Base-by-base conservation (phyloP, 2,113 vertebrate species). In the Neotoma lepida region DNA sequence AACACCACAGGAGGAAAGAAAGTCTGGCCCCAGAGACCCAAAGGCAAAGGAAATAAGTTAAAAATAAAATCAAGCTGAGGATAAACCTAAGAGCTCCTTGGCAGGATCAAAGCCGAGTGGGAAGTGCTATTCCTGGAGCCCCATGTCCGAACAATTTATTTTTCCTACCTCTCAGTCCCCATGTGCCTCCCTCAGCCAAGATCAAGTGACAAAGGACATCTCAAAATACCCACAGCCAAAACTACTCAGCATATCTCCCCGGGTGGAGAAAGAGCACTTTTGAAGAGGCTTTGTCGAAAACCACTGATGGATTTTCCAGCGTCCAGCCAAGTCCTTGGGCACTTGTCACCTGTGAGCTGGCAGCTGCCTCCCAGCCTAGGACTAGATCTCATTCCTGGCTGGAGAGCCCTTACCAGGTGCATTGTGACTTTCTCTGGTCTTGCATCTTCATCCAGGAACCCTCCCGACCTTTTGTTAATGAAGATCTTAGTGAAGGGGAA, bases 131-230 rank as follows among this genome's bases (percentile, higher is more conserved):
- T 95, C 93, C 91, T 89, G 84, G 84, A 97, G 63, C 68, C 91
- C 9, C 0, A 20, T 15, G 66, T 94, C 78, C 44, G 89, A 90
- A 30, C 56, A 39, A 41, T 84, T 86, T 96, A n/a, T 84, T 94
- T 91, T 95, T 91, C 91, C 82, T 92, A 68, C 68, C 90, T 91
- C 88, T 63, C 17, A 1, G 49, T 77, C 68, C 41, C 6, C n/a
- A 12, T 1, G 10, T 78, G 88, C 74, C 89, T 91, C 71, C 49
- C 44, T 93, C 63, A 9, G 92, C 77, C 17, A 22, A 93, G 86
- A 81, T 95, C 86, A 87, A 39, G 68, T 91, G 87, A 85, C 93
- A 92, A 46, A 94, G 91, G 96, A 93, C 89, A 56, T 94, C 95
- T 93, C 89, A 88, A 91, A 97, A 95, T 95, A 96, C 63, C 87